Conservation (phyloP, 2,888 invertebrate species). For the Eudiplozoon nipponicum region DNA sequence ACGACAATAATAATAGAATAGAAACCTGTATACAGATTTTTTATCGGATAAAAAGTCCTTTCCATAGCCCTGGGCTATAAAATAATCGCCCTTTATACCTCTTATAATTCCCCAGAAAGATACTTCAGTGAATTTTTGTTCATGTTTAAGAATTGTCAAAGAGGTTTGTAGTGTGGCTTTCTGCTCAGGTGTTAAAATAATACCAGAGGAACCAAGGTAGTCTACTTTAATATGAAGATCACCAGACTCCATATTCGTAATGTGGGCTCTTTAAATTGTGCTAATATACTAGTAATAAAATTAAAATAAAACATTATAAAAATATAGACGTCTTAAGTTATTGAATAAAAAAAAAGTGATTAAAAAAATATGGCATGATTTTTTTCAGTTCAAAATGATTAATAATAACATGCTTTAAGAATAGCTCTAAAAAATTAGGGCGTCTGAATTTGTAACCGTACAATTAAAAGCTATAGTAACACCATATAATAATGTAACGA, state of each 20-base stretch:
- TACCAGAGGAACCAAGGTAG: constrained; percentile 35
- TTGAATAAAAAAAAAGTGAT: too few relatives aligned
- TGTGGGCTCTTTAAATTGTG: too few relatives aligned
- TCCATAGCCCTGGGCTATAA: constrained; percentile 44
- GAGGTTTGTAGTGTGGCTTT: constrained; percentile 40
- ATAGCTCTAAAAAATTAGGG: too few relatives aligned
- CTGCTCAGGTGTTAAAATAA: constrained; percentile 41
- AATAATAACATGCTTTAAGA: too few relatives aligned
- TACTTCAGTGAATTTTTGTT: constrained; percentile 47
- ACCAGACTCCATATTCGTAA: constrained; percentile 10
- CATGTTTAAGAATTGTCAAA: constrained; percentile 42
- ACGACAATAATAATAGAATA: constrained; percentile 6
- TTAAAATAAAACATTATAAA: too few relatives aligned
- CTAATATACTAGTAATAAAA: too few relatives aligned
- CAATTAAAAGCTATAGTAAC: too few relatives aligned
- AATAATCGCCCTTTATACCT: constrained; percentile 45
- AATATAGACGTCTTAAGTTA: too few relatives aligned
- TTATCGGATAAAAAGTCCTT: constrained; percentile 43
- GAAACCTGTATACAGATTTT: constrained; percentile 43
- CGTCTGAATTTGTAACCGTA: too few relatives aligned
- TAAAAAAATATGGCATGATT: too few relatives aligned
- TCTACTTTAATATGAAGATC: constrained; percentile 23
- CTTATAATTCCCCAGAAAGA: constrained; percentile 57
- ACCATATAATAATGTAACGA: too few relatives aligned
- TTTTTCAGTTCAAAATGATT: too few relatives aligned